Conservation (phyloP, 2,797 vertebrate genomes). For the Sebastes steindachneri region DNA sequence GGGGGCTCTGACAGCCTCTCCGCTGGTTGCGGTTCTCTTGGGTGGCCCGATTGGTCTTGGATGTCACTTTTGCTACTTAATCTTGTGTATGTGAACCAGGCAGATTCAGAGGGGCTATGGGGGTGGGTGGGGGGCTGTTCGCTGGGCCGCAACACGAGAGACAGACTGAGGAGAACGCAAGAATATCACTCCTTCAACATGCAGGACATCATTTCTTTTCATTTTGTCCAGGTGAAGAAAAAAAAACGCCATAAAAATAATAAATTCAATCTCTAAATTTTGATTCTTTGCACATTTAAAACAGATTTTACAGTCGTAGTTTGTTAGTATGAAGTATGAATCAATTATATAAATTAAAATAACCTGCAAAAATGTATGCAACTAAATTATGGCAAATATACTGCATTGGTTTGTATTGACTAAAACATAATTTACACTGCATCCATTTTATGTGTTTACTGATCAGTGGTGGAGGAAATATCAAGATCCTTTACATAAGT, state of each 20-base stretch:
- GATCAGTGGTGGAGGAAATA: neutral
- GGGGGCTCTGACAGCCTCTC: constrained; percentile 96
- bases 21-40: constrained; percentile 93
- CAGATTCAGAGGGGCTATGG: constrained; percentile 86
- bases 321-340: neutral
- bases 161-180: constrained; percentile 45
- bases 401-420: neutral
- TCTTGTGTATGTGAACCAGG: constrained; percentile 98
- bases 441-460: neutral
- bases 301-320: neutral
- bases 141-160: constrained; percentile 83
- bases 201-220: neutral
- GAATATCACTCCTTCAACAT: constrained; percentile 21
- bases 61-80: constrained; percentile 99
- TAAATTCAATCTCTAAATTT: neutral
- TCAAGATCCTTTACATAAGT: neutral
- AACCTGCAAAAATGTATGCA: neutral
- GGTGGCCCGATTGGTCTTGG: constrained; percentile 99
- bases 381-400: neutral
- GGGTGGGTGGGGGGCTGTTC: constrained; percentile 50
- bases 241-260: neutral
- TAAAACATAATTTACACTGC: too few relatives aligned
- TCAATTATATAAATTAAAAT: neutral
- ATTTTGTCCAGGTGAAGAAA: neutral
- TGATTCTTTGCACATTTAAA: neutral